Percentiles rank a stretch among this genome's conserved stretches.
Conservation (phyloP, 2,113 vertebrate species). For the Ochotona curzoniae region DNA sequence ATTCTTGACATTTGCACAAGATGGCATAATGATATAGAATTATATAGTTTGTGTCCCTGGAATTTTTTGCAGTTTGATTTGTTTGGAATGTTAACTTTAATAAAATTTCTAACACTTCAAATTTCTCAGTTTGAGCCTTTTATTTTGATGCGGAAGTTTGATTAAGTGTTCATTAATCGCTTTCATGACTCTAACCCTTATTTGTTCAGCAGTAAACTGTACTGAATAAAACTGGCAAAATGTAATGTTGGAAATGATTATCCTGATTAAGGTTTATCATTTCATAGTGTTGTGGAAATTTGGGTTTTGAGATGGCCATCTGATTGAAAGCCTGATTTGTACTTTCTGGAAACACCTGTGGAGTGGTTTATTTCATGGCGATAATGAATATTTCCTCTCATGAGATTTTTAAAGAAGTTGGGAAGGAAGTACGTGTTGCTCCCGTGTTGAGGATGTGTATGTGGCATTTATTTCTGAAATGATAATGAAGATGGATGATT, state of each 20-base stretch:
- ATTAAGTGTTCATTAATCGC: constrained; percentile 71
- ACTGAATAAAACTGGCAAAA: constrained; percentile 73
- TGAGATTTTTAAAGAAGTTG: constrained; percentile 31
- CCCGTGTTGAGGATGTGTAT: background rate
- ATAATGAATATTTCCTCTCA: constrained; percentile 36
- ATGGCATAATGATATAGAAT: constrained; percentile 71
- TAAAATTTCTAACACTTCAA: constrained; percentile 86
- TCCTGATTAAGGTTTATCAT: constrained; percentile 64
- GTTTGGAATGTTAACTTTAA: constrained; percentile 84
- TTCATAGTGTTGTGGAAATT: constrained; percentile 1
- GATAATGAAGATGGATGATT: background rate
- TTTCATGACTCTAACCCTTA: constrained; percentile 59
- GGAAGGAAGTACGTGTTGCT: background rate
- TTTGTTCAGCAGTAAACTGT: constrained; percentile 68
- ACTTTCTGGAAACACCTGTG: constrained; percentile 56
- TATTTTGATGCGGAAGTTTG: constrained; percentile 74
- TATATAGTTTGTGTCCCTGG: constrained; percentile 68
- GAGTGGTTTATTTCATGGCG: background rate
- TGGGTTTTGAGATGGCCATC: constrained; percentile 45
- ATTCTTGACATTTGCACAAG: constrained; percentile 73
- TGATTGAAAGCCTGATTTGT: constrained; percentile 43
- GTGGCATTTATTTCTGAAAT: background rate
- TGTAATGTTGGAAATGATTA: constrained; percentile 73
- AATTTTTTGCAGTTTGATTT: constrained; percentile 74
- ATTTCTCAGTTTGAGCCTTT: constrained; percentile 85